These are phyloP conservation scores for Brachypodius melanocephalos DNA, from an alignment of 2,113 vertebrate genomes.

Conservation along the genomic window DNA sequence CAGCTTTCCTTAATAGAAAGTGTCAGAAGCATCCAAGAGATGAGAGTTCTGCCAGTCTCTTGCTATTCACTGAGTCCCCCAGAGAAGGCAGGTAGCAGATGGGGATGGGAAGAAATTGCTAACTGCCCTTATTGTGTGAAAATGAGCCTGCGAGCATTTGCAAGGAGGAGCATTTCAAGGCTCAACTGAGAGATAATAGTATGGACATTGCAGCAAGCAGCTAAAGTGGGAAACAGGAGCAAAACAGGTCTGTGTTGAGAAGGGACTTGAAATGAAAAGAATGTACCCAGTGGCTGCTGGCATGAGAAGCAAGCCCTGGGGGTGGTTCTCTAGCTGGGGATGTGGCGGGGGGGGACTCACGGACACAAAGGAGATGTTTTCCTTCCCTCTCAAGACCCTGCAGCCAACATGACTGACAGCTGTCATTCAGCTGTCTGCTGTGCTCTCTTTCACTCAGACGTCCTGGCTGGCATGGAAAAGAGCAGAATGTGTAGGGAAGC, in stretches of 20 bases:
- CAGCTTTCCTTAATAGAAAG: conserved; percentile 34
- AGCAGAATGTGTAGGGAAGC: conserved; percentile 8
- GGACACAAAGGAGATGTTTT: neutral
- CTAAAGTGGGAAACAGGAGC: conserved; percentile 11
- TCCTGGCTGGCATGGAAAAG: neutral
- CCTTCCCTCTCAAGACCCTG: neutral
- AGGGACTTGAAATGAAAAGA: neutral
- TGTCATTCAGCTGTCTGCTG: conserved; percentile 11
- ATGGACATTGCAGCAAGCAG: neutral
- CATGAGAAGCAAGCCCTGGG: neutral
- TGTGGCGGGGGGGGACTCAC: neutral
- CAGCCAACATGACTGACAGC: neutral
- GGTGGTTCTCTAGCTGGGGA: neutral
- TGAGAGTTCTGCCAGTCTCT: neutral
- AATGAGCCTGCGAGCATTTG: conserved; percentile 23
- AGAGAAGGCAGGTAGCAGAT: conserved; percentile 59
- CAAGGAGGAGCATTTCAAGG: neutral
- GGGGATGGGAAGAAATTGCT: conserved; percentile 30
- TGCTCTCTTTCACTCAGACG: neutral
- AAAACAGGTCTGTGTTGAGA: neutral
- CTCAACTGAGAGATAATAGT: conserved; percentile 15
- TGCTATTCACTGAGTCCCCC: neutral
- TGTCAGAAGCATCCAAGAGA: conserved; percentile 37
- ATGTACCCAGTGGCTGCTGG: neutral
- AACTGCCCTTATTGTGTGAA: conserved; percentile 22